Percentiles rank a stretch among this genome's conserved stretches.
phyloP scores from a whole-genome alignment of 1,140 invertebrate genomes.

The Solenopsis invicta region DNA sequence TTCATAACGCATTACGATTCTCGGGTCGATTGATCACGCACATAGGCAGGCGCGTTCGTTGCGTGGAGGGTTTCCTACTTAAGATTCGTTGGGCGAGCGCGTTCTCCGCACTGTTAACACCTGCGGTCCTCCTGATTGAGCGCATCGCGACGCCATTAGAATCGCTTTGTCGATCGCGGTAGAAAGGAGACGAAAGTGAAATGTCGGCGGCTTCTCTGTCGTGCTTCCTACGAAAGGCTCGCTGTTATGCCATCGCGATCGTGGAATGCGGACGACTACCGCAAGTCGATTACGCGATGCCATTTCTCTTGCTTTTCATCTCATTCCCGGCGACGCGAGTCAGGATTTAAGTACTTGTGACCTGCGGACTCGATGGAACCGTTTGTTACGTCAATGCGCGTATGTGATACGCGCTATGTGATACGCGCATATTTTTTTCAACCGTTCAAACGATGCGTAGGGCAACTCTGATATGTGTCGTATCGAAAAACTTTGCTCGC shows the following conservation, averaged over 20 bases:
- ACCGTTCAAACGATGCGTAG: neutral
- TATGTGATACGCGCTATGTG: too few species aligned
- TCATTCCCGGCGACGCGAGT: neutral
- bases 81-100: slow-evolving; percentile 1
- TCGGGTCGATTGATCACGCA: neutral
- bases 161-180: slow-evolving; percentile 7
- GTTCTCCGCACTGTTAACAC: slow-evolving; percentile 25
- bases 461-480: too few species aligned
- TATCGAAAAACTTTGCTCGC: too few species aligned
- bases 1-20: neutral
- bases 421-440: neutral
- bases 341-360: neutral
- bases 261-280: slow-evolving; percentile 57
- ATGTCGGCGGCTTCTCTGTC: slow-evolving; percentile 26
- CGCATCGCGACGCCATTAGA: slow-evolving; percentile 39
- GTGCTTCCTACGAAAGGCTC: slow-evolving; percentile 37
- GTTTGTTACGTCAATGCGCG: neutral
- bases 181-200: slow-evolving; percentile 59
- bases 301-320: slow-evolving; percentile 1
- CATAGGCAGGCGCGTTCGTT: neutral
- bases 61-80: neutral
- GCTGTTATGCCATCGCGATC: slow-evolving; percentile 21
- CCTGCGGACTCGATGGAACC: neutral
- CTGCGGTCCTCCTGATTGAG: slow-evolving; percentile 54
- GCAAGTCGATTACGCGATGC: slow-evolving; percentile 10